Conservation (phyloP, 2,797 vertebrate genomes). For the Argentina silus region DNA sequence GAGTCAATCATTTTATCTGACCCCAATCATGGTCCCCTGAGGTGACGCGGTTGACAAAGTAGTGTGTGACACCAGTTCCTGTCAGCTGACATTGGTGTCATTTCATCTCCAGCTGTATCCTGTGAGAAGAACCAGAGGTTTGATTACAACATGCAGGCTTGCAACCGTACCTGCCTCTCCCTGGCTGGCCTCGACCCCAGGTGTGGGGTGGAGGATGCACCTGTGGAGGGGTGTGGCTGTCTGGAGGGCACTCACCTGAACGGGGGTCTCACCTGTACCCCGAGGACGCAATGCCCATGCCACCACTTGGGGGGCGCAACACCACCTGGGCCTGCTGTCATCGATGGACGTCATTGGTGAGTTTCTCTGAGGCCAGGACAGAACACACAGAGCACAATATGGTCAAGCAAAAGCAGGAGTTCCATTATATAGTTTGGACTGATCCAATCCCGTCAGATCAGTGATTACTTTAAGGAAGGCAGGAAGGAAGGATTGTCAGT, state of each 20-base stretch:
- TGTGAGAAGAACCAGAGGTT: slow-evolving; percentile 72
- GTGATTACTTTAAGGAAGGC: no score
- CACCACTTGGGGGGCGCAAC: slow-evolving; percentile 36
- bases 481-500: background rate
- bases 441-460: no score
- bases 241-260: slow-evolving; percentile 65
- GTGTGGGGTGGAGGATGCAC: slow-evolving; percentile 51
- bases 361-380: slow-evolving; percentile 1
- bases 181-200: slow-evolving; percentile 63
- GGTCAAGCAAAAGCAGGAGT: no score
- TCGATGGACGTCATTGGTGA: slow-evolving; percentile 70
- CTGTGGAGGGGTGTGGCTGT: slow-evolving; percentile 77
- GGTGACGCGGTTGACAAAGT: no score
- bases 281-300: slow-evolving; percentile 64
- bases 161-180: slow-evolving; percentile 72
- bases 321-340: slow-evolving; percentile 43
- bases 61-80: background rate
- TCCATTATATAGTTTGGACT: no score
- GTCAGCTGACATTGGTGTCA: no score
- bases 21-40: no score
- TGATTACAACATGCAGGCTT: slow-evolving; percentile 56
- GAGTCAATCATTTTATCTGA: no score
- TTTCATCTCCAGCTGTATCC: slow-evolving; percentile 44
- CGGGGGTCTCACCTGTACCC: slow-evolving; percentile 50
- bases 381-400: no score